Evolutionary conservation across 2,888 invertebrate species (phyloP), one percentile per base, ranked within the genome.

Genomic region (Carterocephalus palaemon): DNA sequence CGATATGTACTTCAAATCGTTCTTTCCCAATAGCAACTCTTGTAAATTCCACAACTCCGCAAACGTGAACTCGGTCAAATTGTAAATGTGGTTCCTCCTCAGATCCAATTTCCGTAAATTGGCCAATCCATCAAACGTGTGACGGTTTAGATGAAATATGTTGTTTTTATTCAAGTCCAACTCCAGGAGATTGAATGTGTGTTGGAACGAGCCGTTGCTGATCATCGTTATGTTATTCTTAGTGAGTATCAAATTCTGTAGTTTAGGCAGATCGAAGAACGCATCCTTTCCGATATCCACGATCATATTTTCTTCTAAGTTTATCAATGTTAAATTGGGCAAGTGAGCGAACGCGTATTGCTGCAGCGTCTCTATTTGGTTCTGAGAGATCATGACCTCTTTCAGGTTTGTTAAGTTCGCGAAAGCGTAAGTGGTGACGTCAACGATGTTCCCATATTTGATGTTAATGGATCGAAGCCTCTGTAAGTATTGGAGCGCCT

Each of bases 151-250:
- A 54, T 92, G 90, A 64, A 90, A 90, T 57, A 95, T 90, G 67
- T 91, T 91, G 82, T 92, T 95, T 63, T 89, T 89, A 68, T 93
- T 94, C 64, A 97, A 81, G 74, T 96, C 95, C 56, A 98, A 84
- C 62, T 93, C 93, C 39, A 93, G 88, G 39, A 97, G 86, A 60
- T 93, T 91, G 40, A 90, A 89, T 67, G 94, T 85, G 55, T 92
- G 90, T 57, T 89, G 89, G 64, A 94, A 96, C 12, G 97, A 93
- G 51, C 93, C 93, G 51, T 96, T 95, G 59, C 95, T 96, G 52
- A 97, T 89, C 20, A 91, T 89, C 49, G 93, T 92, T 56, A 98
- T 89, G 67, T 93, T 93, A 80, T 98, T 98, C 67, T 93, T 92
- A 59, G 95, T 94, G 38, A 98, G 88, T 52, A 91, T 91, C 24